A percentile compares a stretch with the other conserved stretches of the same genome.
phyloP scores from a whole-genome alignment of 92 coral and sea anemone species.

The Ricordea florida region DNA sequence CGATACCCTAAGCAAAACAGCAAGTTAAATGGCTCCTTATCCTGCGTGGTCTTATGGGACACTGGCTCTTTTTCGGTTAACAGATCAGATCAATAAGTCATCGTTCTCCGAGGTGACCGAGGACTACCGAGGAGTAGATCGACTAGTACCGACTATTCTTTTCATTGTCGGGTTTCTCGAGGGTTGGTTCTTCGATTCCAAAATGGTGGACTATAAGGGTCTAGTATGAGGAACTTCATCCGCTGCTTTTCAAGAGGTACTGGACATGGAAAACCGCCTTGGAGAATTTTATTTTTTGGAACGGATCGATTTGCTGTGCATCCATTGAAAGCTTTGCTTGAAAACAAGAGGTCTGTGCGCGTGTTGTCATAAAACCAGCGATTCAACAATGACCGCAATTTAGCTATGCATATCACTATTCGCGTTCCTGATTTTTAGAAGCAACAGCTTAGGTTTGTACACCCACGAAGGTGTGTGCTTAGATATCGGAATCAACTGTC shows the following conservation, averaged over 20 bases:
- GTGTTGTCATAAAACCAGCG: too few relatives aligned
- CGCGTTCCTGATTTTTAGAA: too few relatives aligned
- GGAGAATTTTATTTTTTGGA: conserved; percentile 88
- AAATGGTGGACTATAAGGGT: not conserved
- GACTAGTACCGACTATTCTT: not conserved
- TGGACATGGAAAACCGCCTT: conserved; percentile 53
- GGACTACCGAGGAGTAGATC: not conserved
- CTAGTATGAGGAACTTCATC: not conserved
- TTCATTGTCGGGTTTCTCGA: not conserved
- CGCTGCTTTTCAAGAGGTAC: not conserved
- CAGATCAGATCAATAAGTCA: conserved; percentile 4
- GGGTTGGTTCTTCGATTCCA: not conserved
- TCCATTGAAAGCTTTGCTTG: conserved; percentile 65
- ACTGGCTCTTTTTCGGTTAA: too few relatives aligned
- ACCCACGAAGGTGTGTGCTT: too few relatives aligned
- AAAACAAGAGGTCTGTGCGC: conserved; percentile 36
- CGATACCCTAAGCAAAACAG: conserved; percentile 21
- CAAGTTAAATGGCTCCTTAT: not conserved
- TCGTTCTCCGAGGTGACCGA: conserved; percentile 7
- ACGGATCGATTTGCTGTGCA: conserved; percentile 88
- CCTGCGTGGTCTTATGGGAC: conserved; percentile 29
- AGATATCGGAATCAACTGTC: too few relatives aligned
- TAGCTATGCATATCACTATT: too few relatives aligned
- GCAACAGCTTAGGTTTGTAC: too few relatives aligned
- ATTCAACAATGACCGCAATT: too few relatives aligned